Base-by-base conservation (phyloP, 2,888 invertebrate species). In the Rotaria socialis region DNA sequence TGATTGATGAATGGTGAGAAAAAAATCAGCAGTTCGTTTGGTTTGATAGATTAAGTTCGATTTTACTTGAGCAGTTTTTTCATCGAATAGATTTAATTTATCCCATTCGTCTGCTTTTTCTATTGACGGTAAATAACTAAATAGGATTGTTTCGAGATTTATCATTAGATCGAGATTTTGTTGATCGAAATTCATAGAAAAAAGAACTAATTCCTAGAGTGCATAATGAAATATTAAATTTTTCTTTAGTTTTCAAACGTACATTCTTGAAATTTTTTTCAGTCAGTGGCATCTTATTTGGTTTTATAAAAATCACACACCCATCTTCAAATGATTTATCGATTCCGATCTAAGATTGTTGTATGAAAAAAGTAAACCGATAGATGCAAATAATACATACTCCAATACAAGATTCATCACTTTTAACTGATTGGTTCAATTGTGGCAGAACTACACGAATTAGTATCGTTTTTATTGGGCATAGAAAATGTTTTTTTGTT, bases 321-420 rank as follows among this genome's bases (percentile, higher is more conserved):
- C 47, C 80, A 80, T 80, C 80, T 47, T 80, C 47, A n/a, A 80
- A 80, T 80, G 80, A 35, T 47, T 80, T 80, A 47, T 80, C 80
- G 11, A 80, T 43, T 24, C 80, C 80, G 14, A 80, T 80, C 67
- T 67, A 67, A 35, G 0, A 67, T 67, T 4, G 6, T 19, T 11
- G 16, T 11, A n/a, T 27, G 16, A 67, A 2, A 67, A 35, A 14
- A 67, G 14, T 27, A 35, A 35, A 35, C 2, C 1, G 35, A 35
- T 35, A 35, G 35, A 35, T 35, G 35, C 35, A 35, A 35, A 35
- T 35, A 2, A 35, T 2, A 67, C 67, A 67, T 67, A 67, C 67
- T 47, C n/a, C 24, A 24, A 80, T n/a, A 47, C n/a, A 80, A 22
- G n/a, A 24, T 24, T 80, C 80, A 41, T 80, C 80, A 24, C 0